These are phyloP conservation scores for Drosophila ananassae DNA, from an alignment of 1,140 invertebrate genomes.

Conservation along the genomic window DNA sequence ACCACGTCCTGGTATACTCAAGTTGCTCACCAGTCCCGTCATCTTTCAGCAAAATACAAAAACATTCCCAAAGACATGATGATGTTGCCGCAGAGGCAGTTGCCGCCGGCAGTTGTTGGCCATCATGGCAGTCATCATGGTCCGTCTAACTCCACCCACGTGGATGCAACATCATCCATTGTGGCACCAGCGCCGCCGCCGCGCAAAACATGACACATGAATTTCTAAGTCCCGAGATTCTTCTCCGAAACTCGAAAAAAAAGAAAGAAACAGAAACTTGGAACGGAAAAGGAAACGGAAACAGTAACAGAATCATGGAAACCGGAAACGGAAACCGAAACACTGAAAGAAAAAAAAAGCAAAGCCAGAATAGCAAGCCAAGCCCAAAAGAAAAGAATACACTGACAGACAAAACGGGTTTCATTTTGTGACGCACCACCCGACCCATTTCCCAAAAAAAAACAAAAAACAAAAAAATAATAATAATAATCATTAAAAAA, in stretches of 20 bases:
- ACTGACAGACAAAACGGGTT: conserved; percentile 2
- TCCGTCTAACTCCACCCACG: neutral
- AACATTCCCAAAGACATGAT: conserved; percentile 84
- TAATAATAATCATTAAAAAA: neutral
- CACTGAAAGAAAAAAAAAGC: neutral
- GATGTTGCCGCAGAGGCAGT: conserved; percentile 12
- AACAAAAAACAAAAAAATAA: neutral
- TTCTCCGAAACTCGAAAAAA: no score
- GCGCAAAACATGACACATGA: conserved; percentile 84
- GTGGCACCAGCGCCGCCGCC: conserved; percentile 81
- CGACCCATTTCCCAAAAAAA: neutral
- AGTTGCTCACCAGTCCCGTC: conserved; percentile 82
- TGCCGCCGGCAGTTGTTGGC: conserved; percentile 40
- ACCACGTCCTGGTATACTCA: conserved; percentile 71
- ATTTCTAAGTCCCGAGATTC: conserved; percentile 68
- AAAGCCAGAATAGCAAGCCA: neutral
- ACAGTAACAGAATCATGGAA: neutral
- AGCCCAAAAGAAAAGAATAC: neutral
- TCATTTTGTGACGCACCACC: conserved; percentile 2
- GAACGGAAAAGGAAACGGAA: neutral
- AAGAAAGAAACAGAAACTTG: neutral
- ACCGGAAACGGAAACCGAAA: neutral
- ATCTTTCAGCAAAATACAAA: conserved; percentile 84
- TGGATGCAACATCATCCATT: conserved; percentile 34
- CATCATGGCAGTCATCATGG: conserved; percentile 21